Evolutionary conservation across 2,888 invertebrate genomes (phyloP), one percentile per base, ranked within the genome.

Genomic region (Amiota communis): DNA sequence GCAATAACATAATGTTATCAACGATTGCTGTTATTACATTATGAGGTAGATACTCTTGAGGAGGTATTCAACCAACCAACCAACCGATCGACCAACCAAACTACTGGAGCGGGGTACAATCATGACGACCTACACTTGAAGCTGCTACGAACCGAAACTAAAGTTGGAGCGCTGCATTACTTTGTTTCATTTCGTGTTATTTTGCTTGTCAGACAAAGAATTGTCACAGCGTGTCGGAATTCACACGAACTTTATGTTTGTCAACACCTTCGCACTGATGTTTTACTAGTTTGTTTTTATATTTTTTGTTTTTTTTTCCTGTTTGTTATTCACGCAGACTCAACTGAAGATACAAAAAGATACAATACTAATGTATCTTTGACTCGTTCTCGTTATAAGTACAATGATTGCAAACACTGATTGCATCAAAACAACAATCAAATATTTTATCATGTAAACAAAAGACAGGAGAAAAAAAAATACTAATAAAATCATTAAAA

Each of bases 231-330:
- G 83, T 87, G 85, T 86, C 82, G 86, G 87, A 80, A 86, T 86
- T 86, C 87, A 86, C 86, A 86, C 86, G 86, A 87, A 87, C 83
- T 87, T 82, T 85, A 81, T 87, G 86, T 86, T 85, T 79, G 79
- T 77, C 85, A 85, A 84, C 86, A 87, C 86, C 86, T 87, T 71
- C 69, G 11, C 75, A 77, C 75, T 56, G 49, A 65, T 63, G 20
- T 47, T 36, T 17, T 59, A 11, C 17, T 57, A 57, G 15, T 17
- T 57, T n/a, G 8, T 57, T 15, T n/a, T n/a, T n/a, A n/a, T n/a
- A n/a, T 10, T 57, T 17, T 57, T 57, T 57, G 1, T 8, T 51
- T 51, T 51, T 51, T 53, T 53, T 12, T 57, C 76, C 74, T 77
- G 72, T 76, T 53, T 53, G 46, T 75, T 77, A 51, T n/a, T 51